These are phyloP conservation scores for Neotoxoptera formosana DNA, from an alignment of 1,140 invertebrate genomes.

Conservation along the genomic window DNA sequence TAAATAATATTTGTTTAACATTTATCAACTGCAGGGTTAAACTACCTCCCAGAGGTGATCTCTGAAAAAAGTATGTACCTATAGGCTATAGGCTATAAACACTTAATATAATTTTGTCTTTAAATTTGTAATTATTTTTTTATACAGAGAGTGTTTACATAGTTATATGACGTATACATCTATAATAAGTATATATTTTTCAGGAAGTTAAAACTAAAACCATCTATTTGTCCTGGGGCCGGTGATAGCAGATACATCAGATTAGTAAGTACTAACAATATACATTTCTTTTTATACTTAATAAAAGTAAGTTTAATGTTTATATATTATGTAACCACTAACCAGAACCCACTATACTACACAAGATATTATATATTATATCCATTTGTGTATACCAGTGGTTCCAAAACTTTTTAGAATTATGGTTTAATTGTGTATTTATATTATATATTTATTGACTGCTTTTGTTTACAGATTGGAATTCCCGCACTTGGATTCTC, in stretches of 20 bases:
- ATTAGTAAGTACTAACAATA: constrained; percentile 63
- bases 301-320: not conserved
- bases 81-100: too few species aligned
- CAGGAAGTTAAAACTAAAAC: constrained; percentile 68
- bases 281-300: not conserved
- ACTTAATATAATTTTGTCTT: not conserved
- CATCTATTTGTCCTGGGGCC: constrained; percentile 79
- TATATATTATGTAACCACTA: too few species aligned
- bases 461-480: constrained; percentile 59
- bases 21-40: too few species aligned
- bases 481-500: constrained; percentile 62
- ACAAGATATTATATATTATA: too few species aligned
- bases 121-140: not conserved
- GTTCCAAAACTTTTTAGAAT: not conserved
- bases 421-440: not conserved
- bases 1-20: too few species aligned
- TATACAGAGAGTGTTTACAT: not conserved
- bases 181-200: constrained; percentile 33
- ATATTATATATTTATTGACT: too few species aligned
- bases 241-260: constrained; percentile 80
- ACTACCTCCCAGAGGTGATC: too few species aligned
- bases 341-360: not conserved
- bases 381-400: too few species aligned
- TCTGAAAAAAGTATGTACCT: too few species aligned
- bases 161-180: too few species aligned